Evolutionary conservation across 2,797 vertebrate genomes (phyloP), one percentile per base, ranked within the genome.

Genomic region (Oreortyx pictus): DNA sequence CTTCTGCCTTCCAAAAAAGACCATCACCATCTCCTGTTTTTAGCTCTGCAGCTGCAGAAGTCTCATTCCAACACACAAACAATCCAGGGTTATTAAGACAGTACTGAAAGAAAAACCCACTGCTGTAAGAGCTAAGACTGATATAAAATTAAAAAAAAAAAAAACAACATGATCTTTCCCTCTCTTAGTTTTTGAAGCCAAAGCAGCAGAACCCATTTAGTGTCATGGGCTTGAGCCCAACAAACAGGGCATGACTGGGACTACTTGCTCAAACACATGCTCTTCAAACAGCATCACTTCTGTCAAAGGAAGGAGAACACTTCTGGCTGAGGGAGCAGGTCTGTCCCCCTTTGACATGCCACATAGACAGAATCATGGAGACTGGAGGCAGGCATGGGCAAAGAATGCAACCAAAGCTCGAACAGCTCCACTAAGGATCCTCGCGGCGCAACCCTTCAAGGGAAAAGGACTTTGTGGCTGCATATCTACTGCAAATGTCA

Each of bases 41-140:
- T 41, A 92, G 89, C 54, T 83, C 73, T 67, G 68, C 91, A 92
- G 82, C 89, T 82, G 82, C 62, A 82, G 5, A 9, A 20, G 52
- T 29, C 35, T 70, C 66, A 70, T 1, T 59, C 75, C 75, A 50
- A 29, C 2, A 65, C 75, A 79, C 44, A 90, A 19, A 76, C 71
- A 44, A 80, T 8, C 31, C 44, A 43, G 52, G 14, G 65, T 43
- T 33, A 33, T 8, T 46, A 57, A 25, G 5, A 7, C 0, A 56
- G 43, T 12, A n/a, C 2, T 43, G 75, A 73, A 65, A 85, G 65
- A 81, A 59, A 86, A 29, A 27, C 25, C 44, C 37, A 25, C n/a
- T 15, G 35, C 41, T 61, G 59, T 6, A 5, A 43, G 19, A 57
- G 10, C 7, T 11, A 35, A 41, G 68, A 49, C 16, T 3, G 31